These are phyloP conservation scores for Ctenopoma kingsleyae DNA, from an alignment of 2,797 vertebrate genomes.

Conservation along the genomic window DNA sequence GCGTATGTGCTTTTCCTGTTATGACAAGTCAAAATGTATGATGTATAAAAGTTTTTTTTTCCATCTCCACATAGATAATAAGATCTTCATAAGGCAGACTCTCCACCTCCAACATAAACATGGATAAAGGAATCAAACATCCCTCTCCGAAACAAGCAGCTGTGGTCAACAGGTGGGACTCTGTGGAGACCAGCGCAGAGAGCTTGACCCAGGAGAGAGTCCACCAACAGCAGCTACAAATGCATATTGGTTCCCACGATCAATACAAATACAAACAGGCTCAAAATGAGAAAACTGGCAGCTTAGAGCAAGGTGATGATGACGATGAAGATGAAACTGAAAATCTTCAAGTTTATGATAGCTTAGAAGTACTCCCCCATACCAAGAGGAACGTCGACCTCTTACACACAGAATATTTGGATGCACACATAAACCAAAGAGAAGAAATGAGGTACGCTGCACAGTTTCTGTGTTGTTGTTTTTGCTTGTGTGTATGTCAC, in stretches of 20 bases:
- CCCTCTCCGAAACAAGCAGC: slow-evolving; percentile 10
- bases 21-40: not conserved
- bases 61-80: not conserved
- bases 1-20: not conserved
- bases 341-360: slow-evolving; percentile 68
- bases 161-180: slow-evolving; percentile 59
- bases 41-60: not conserved
- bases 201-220: slow-evolving; percentile 72
- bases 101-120: slow-evolving; percentile 10
- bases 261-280: slow-evolving; percentile 7
- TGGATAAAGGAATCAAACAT: slow-evolving; percentile 31
- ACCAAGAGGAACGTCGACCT: slow-evolving; percentile 21
- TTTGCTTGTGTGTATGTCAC: no score
- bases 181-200: slow-evolving; percentile 79
- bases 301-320: not conserved
- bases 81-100: slow-evolving; percentile 13
- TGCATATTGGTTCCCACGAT: not conserved
- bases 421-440: slow-evolving; percentile 14
- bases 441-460: slow-evolving; percentile 48
- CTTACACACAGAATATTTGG: slow-evolving; percentile 19
- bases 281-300: not conserved
- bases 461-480: not conserved
- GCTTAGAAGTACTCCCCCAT: slow-evolving; percentile 68
- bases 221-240: slow-evolving; percentile 60
- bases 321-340: slow-evolving; percentile 31